These are phyloP conservation scores for Calosoma granatense DNA, from an alignment of 1,140 invertebrate genomes.

Conservation along the genomic window DNA sequence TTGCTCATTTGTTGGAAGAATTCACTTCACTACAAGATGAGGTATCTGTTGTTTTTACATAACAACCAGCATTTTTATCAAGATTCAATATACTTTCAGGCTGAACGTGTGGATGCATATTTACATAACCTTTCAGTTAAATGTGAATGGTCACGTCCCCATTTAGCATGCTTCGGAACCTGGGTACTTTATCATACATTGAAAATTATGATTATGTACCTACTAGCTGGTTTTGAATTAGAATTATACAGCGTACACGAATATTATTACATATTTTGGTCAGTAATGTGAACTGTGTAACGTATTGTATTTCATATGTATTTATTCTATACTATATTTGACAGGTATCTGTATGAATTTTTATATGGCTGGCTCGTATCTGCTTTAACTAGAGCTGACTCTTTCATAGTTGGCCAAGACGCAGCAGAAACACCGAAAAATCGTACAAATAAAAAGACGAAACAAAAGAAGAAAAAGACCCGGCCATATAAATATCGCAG, in stretches of 20 bases:
- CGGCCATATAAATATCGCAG: conserved; percentile 56
- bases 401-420: conserved; percentile 70
- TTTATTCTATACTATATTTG: too few species aligned
- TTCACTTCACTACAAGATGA: conserved; percentile 89
- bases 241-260: conserved; percentile 95
- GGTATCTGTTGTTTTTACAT: conserved; percentile 17
- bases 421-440: conserved; percentile 37
- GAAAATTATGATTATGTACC: conserved; percentile 90
- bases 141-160: conserved; percentile 54
- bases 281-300: conserved; percentile 24
- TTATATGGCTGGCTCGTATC: conserved; percentile 89
- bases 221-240: conserved; percentile 88
- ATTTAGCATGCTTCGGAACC: conserved; percentile 84
- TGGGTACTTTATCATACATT: conserved; percentile 96
- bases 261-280: conserved; percentile 93
- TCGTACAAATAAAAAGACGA: conserved; percentile 44
- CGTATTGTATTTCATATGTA: conserved; percentile 9
- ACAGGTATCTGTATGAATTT: conserved; percentile 93
- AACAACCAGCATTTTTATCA: not conserved
- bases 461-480: conserved; percentile 53
- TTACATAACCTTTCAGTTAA: conserved; percentile 62
- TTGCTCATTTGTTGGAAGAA: conserved; percentile 81
- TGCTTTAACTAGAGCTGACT: conserved; percentile 79
- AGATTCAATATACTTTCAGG: conserved; percentile 41
- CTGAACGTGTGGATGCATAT: conserved; percentile 81